These are phyloP conservation scores for Spinus pinus DNA, from an alignment of 2,797 vertebrate species.

Conservation along the genomic window DNA sequence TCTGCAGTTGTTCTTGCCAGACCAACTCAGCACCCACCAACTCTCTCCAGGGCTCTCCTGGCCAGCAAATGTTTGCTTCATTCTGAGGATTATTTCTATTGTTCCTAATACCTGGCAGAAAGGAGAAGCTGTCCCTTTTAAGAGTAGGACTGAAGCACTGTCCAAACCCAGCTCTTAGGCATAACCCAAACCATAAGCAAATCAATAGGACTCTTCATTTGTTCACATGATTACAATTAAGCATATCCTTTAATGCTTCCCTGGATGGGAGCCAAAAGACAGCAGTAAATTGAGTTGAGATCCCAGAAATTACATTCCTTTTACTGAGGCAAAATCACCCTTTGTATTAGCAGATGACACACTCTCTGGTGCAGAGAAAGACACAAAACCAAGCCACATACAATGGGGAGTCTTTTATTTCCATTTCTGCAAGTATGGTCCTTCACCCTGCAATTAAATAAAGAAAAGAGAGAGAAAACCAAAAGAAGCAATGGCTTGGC, in stretches of 20 bases:
- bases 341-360: background rate
- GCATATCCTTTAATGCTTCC: conserved; percentile 32
- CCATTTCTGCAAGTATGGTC: background rate
- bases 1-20: background rate
- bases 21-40: background rate
- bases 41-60: background rate
- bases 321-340: background rate
- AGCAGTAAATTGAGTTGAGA: conserved; percentile 26
- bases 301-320: conserved; percentile 35
- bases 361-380: background rate
- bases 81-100: background rate
- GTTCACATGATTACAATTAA: conserved; percentile 41
- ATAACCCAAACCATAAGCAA: background rate
- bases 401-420: background rate
- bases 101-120: background rate
- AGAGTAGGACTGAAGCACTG: background rate
- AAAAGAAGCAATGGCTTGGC: background rate
- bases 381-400: background rate
- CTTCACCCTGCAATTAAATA: background rate
- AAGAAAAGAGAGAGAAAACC: background rate
- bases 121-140: background rate
- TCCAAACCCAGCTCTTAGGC: background rate
- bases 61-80: rapidly evolving
- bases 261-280: conserved; percentile 24
- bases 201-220: conserved; percentile 44